Percentiles rank a stretch among this genome's conserved stretches.
These are phyloP conservation scores for Apotomis capreana DNA, from an alignment of 2,888 invertebrate genomes.

Conservation along the genomic window DNA sequence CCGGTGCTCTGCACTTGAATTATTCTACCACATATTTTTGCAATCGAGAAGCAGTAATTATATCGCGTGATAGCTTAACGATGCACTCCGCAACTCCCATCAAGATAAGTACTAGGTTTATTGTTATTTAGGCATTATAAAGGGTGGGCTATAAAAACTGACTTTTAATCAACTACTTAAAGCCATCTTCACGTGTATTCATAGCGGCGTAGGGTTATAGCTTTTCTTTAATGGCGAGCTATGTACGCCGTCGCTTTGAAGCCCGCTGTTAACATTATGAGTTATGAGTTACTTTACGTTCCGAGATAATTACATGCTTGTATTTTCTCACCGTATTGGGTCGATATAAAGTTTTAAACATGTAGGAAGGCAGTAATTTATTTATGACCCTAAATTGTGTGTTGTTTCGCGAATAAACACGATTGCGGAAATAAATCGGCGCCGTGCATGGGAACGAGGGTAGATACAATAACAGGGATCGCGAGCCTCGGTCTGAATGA, in stretches of 20 bases:
- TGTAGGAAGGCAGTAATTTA: background rate
- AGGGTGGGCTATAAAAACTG: constrained; percentile 59
- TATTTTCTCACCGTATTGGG: constrained; percentile 8
- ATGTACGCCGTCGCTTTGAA: constrained; percentile 9
- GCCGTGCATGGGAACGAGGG: constrained; percentile 24
- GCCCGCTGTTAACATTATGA: constrained; percentile 18
- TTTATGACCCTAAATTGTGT: background rate
- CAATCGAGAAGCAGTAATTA: constrained; percentile 49
- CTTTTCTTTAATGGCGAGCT: constrained; percentile 32
- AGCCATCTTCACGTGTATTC: constrained; percentile 44
- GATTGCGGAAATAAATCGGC: constrained; percentile 16
- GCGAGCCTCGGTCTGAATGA: constrained; percentile 64
- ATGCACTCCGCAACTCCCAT: constrained; percentile 56
- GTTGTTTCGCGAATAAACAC: constrained; percentile 6
- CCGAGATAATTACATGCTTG: constrained; percentile 18
- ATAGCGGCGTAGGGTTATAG: constrained; percentile 35
- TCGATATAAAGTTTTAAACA: background rate
- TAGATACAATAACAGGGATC: constrained; percentile 33
- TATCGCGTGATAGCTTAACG: constrained; percentile 58
- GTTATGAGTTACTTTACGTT: constrained; percentile 26
- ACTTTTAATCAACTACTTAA: constrained; percentile 56
- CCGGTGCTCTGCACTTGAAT: constrained; percentile 49
- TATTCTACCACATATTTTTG: constrained; percentile 44
- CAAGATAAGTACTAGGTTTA: constrained; percentile 55
- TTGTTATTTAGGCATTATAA: constrained; percentile 59